Percentiles rank a stretch among this genome's conserved stretches.
Evolutionary conservation across 1,140 invertebrate species (phyloP).

Genomic region (Patella vulgata): DNA sequence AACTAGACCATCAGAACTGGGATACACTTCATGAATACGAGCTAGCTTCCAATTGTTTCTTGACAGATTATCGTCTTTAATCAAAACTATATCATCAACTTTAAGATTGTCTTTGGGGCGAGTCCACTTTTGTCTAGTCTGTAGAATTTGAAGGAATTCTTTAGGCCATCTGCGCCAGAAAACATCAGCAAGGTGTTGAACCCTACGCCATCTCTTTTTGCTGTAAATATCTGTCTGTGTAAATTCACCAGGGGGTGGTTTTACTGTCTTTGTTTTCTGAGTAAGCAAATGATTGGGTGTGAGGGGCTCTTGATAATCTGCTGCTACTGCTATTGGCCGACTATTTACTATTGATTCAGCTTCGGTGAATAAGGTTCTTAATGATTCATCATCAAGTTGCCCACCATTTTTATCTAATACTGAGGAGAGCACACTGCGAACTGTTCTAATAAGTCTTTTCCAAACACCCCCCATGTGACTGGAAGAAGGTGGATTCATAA

Average conservation of each 20-base stretch:
- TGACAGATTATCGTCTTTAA: slow-evolving; percentile 20
- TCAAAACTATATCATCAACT: slow-evolving; percentile 36
- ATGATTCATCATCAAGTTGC: too few species aligned
- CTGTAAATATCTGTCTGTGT: slow-evolving; percentile 23
- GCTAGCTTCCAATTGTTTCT: slow-evolving; percentile 23
- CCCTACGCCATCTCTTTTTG: slow-evolving; percentile 35
- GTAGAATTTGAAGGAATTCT: slow-evolving; percentile 21
- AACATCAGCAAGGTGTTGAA: slow-evolving; percentile 26
- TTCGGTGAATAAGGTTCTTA: slow-evolving; percentile 38
- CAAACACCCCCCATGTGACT: slow-evolving; percentile 38
- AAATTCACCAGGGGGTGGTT: slow-evolving; percentile 29
- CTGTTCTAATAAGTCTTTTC: slow-evolving; percentile 35
- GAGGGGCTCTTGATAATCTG: slow-evolving; percentile 21
- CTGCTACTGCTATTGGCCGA: slow-evolving; percentile 28
- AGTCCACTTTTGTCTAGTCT: slow-evolving; percentile 29
- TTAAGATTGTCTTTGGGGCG: slow-evolving; percentile 18
- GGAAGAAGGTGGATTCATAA: slow-evolving; percentile 22
- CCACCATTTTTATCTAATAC: too few species aligned
- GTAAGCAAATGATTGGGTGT: slow-evolving; percentile 42
- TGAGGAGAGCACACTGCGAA: slow-evolving; percentile 30
- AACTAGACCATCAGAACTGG: slow-evolving; percentile 35
- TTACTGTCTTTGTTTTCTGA: slow-evolving; percentile 22
- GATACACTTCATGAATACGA: slow-evolving; percentile 24
- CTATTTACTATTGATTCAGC: slow-evolving; percentile 37
- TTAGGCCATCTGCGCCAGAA: slow-evolving; percentile 36